Conservation (phyloP, 2,797 vertebrate species). For the Octomys mimax region DNA sequence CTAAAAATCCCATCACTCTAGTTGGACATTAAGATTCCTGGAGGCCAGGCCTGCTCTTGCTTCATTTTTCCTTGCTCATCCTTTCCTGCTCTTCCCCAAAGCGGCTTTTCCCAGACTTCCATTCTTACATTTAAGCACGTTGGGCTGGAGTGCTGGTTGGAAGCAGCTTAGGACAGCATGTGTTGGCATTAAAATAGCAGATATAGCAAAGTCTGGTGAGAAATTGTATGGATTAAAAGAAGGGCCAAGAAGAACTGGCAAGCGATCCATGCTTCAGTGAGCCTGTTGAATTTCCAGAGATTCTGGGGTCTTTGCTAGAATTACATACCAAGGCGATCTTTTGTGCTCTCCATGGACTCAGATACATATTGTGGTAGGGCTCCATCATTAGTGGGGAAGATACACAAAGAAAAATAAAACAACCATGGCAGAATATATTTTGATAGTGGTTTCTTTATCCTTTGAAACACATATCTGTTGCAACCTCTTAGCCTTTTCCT, state of each 20-base stretch:
- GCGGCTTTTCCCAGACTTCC: slow-evolving; percentile 22
- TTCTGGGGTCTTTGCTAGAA: background rate
- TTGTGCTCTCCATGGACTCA: background rate
- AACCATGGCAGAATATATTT: background rate
- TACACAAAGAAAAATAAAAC: background rate
- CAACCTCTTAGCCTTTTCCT: background rate
- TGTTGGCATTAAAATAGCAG: slow-evolving; percentile 8
- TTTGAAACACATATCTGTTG: background rate
- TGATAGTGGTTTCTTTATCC: background rate
- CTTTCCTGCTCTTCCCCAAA: slow-evolving; percentile 45
- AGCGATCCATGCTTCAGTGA: background rate
- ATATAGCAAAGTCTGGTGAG: background rate
- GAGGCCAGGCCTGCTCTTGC: background rate
- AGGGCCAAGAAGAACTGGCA: background rate
- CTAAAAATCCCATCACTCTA: background rate
- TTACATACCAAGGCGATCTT: background rate
- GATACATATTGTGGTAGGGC: background rate
- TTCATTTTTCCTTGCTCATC: background rate
- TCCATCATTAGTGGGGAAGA: background rate
- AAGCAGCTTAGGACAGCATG: slow-evolving; percentile 2
- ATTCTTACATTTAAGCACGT: background rate
- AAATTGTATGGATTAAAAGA: background rate
- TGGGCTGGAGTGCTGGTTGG: background rate
- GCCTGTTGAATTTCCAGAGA: background rate
- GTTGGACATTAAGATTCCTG: background rate